Conservation (phyloP, 92 coral and sea anemone genomes). For the Paragorgia papillata region DNA sequence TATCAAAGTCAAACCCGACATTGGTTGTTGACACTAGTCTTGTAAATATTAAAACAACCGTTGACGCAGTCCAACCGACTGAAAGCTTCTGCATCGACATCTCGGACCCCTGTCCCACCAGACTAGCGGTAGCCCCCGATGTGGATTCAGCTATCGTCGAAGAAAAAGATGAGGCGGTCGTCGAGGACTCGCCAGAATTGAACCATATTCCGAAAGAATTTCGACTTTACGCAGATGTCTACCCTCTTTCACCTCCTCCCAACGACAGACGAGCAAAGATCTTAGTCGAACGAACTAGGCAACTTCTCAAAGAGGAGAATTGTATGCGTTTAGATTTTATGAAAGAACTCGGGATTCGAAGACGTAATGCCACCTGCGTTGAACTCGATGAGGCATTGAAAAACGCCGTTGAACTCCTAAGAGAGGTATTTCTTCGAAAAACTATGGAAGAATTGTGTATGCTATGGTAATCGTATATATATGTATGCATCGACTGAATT, state of each 20-base stretch:
- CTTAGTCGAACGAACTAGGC: conserved; percentile 20
- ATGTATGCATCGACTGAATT: no score
- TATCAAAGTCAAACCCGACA: no score
- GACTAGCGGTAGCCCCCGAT: no score
- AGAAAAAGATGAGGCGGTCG: not conserved
- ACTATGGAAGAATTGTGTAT: conserved; percentile 95
- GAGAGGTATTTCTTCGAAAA: conserved; percentile 78
- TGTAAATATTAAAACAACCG: not conserved
- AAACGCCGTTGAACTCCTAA: conserved; percentile 69
- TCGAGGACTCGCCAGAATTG: not conserved
- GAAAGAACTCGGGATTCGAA: conserved; percentile 32
- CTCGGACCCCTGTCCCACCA: no score
- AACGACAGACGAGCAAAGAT: conserved; percentile 9
- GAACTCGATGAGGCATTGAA: conserved; percentile 63
- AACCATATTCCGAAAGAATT: conserved; percentile 4
- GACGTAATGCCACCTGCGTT: conserved; percentile 69
- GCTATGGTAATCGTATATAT: conserved; percentile 66
- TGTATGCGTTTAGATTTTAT: conserved; percentile 52
- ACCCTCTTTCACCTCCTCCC: conserved; percentile 29
- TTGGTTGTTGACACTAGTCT: not conserved
- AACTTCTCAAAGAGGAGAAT: conserved; percentile 32
- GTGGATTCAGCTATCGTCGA: not conserved
- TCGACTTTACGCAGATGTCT: conserved; percentile 24
- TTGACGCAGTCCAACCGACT: not conserved
- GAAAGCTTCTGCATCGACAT: not conserved